Percentiles rank a stretch among this genome's conserved stretches.
phyloP scores from a whole-genome alignment of 1,140 invertebrate species.

The Drosophila albomicans region DNA sequence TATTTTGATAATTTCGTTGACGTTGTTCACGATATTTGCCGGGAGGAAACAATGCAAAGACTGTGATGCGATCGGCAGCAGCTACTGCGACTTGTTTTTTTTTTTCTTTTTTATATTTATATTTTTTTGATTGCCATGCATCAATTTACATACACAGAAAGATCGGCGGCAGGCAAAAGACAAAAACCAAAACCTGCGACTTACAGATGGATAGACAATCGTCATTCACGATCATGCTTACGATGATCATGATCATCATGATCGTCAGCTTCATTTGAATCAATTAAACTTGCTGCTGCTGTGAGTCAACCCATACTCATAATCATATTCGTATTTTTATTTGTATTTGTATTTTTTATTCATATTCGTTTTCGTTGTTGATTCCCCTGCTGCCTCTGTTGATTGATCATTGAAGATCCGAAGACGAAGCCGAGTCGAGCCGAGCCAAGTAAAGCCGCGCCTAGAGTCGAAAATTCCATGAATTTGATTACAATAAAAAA shows the following conservation, averaged over 20 bases:
- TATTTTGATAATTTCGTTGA: conserved; percentile 43
- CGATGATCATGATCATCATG: conserved; percentile 47
- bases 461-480: conserved; percentile 77
- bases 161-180: conserved; percentile 32
- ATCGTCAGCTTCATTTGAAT: conserved; percentile 76
- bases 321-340: conserved; percentile 50
- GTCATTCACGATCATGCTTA: conserved; percentile 51
- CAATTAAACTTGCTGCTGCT: conserved; percentile 70
- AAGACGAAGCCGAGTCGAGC: too few relatives aligned
- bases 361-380: conserved; percentile 48
- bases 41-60: conserved; percentile 1
- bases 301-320: conserved; percentile 52
- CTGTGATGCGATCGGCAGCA: conserved; percentile 38
- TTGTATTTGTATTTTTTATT: conserved; percentile 63
- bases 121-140: conserved; percentile 55
- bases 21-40: conserved; percentile 38
- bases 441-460: conserved; percentile 50
- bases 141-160: conserved; percentile 73
- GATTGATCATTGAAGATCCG: conserved; percentile 71
- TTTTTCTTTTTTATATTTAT: too few relatives aligned
- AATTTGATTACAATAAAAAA: conserved; percentile 71
- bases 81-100: conserved; percentile 51
- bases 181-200: conserved; percentile 35
- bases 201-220: conserved; percentile 55
- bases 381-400: conserved; percentile 58